A percentile compares a stretch with the other conserved stretches of the same genome.
Conservation (phyloP, 35 echinoderm and acorn worm species). For the Strongylocentrotus purpuratus region DNA sequence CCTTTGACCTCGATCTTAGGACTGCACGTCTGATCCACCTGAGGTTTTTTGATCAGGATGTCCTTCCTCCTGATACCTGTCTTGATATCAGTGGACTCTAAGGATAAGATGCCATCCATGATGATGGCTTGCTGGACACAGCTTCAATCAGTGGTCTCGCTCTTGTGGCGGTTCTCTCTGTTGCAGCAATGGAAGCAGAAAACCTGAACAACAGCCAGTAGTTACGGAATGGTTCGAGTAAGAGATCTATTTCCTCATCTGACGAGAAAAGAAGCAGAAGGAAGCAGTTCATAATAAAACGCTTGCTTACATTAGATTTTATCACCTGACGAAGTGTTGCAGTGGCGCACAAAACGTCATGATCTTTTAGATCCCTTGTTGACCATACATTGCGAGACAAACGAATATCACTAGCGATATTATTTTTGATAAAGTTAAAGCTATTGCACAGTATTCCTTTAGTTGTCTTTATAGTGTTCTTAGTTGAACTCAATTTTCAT, state of each 20-base stretch:
- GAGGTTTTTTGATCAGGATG: constrained; percentile 81
- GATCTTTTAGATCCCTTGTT: too few relatives aligned
- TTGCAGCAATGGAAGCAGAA: neutral
- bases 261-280: neutral
- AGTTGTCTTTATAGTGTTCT: too few relatives aligned
- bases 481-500: too few relatives aligned
- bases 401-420: too few relatives aligned
- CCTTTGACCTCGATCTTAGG: constrained; percentile 38
- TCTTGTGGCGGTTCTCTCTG: neutral
- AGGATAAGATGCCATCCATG: constrained; percentile 70
- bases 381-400: too few relatives aligned
- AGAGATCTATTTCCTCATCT: neutral
- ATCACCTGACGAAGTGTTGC: too few relatives aligned
- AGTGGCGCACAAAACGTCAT: too few relatives aligned
- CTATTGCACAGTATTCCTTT: too few relatives aligned
- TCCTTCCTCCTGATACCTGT: constrained; percentile 77
- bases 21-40: constrained; percentile 41
- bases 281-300: too few relatives aligned
- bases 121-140: neutral
- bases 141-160: neutral
- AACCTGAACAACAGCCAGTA: too few relatives aligned
- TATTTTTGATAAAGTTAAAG: too few relatives aligned
- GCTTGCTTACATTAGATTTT: too few relatives aligned
- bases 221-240: neutral
- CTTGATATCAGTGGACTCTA: constrained; percentile 54